Base-by-base conservation (phyloP, 2,797 vertebrate genomes). In the Sebastes baramenuke region DNA sequence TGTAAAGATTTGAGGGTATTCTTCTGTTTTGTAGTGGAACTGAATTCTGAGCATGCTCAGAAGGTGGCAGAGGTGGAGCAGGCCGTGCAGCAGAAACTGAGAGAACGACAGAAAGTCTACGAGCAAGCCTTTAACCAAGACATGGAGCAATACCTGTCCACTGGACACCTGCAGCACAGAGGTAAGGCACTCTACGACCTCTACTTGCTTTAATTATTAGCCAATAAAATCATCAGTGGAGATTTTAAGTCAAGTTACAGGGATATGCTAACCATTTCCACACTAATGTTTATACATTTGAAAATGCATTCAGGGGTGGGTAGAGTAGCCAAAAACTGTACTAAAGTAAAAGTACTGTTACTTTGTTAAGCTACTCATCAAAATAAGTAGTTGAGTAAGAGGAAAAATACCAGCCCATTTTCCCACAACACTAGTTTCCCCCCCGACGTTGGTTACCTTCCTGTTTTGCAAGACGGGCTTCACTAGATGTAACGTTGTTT, bases 41-140 rank as follows among this genome's bases (percentile, higher is more conserved):
- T 99, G 4, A 96, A 96, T 83, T 89, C 94, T 20, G 97, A 98
- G 83, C 97, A 99, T 76, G 79, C 94, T 25, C 97, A 97, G 95
- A 97, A 96, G 86, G 96, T 97, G 60, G 91, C 97, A 75, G 96
- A 98, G 34, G 94, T 97, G 96, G 98, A 99, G 87, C 97, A 97
- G 25, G 92, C 92, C 5, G 95, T 96, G 89, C 97, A 98, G 70
- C 89, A 95, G 86, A 99, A 97, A 92, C 95, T 99, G n/a, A 97
- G 94, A 89, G 97, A 99, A 73, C 94, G 96, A 22, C 99, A 99
- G 95, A 99, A 97, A 93, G 97, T 98, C 70, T 99, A 98, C 7
- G 98, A 99, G 82, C 97, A 99, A 81, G 99, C 99, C 14, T 99
- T 99, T 82, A 96, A 98, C 92, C 97, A 99, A 86, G 98, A 99